Percentiles rank a stretch among this genome's conserved stretches.
Conservation (phyloP, 1,140 invertebrate species). For the Scaptomyza montana region DNA sequence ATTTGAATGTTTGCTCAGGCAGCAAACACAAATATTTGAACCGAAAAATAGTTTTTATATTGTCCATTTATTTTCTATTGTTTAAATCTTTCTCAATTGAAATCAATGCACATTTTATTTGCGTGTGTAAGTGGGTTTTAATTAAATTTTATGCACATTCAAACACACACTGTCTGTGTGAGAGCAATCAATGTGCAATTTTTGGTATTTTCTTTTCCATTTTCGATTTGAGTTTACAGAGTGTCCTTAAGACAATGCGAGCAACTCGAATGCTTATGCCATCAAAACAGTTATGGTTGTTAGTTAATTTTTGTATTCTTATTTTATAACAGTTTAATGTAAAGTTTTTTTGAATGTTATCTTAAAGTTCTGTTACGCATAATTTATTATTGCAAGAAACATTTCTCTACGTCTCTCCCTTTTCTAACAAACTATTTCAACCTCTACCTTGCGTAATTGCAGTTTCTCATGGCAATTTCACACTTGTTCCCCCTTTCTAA, state of each 20-base stretch:
- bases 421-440: neutral
- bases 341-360: no score
- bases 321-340: neutral
- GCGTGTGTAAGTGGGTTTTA: neutral
- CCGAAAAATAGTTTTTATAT: constrained; percentile 1
- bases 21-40: constrained; percentile 5
- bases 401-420: neutral
- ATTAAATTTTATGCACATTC: constrained; percentile 3
- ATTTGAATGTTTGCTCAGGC: constrained; percentile 1
- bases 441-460: neutral
- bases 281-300: neutral
- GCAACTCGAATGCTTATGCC: neutral
- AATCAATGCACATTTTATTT: constrained; percentile 1
- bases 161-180: no score
- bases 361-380: neutral
- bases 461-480: constrained; percentile 23
- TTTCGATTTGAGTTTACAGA: neutral
- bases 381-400: no score
- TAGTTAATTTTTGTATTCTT: neutral
- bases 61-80: neutral
- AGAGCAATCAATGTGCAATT: neutral
- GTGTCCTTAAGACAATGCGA: no score
- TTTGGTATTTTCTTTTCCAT: neutral
- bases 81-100: neutral
- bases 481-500: constrained; percentile 43